These are phyloP conservation scores for Vimba vimba DNA, from an alignment of 2,113 vertebrate genomes.

Conservation along the genomic window DNA sequence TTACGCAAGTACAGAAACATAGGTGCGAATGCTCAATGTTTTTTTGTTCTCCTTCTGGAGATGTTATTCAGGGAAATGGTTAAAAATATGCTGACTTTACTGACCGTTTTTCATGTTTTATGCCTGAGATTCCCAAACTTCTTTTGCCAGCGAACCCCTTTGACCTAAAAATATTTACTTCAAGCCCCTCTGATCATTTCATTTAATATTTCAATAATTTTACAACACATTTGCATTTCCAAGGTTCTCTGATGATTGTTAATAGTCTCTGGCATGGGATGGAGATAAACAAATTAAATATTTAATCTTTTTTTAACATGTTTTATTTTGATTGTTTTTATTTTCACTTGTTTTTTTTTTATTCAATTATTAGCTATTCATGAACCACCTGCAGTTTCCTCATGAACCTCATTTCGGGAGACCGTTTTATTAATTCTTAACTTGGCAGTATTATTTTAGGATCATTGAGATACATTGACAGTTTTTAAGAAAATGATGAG, in stretches of 20 bases:
- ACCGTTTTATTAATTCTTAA: too few species aligned
- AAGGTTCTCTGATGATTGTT: background rate
- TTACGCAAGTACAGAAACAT: background rate
- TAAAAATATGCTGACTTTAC: background rate
- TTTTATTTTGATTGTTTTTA: background rate
- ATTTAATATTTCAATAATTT: background rate
- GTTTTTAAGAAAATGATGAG: too few species aligned
- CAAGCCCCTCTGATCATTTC: background rate
- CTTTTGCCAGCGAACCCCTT: background rate
- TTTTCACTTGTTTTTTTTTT: background rate
- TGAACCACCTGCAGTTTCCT: background rate
- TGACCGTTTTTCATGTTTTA: background rate
- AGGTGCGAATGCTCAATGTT: too few species aligned
- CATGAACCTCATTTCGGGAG: too few species aligned
- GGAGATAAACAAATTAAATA: background rate
- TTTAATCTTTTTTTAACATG: background rate
- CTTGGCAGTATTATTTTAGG: too few species aligned
- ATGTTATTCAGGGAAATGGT: background rate
- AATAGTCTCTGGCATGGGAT: background rate
- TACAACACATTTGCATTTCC: background rate
- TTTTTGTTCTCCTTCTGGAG: too few species aligned
- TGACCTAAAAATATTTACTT: background rate
- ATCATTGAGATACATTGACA: too few species aligned
- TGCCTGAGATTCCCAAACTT: background rate
- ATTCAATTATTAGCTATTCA: background rate